Percentiles rank a stretch among this genome's conserved stretches.
Conservation (phyloP, 2,113 vertebrate species). For the Spheniscus mendiculus region DNA sequence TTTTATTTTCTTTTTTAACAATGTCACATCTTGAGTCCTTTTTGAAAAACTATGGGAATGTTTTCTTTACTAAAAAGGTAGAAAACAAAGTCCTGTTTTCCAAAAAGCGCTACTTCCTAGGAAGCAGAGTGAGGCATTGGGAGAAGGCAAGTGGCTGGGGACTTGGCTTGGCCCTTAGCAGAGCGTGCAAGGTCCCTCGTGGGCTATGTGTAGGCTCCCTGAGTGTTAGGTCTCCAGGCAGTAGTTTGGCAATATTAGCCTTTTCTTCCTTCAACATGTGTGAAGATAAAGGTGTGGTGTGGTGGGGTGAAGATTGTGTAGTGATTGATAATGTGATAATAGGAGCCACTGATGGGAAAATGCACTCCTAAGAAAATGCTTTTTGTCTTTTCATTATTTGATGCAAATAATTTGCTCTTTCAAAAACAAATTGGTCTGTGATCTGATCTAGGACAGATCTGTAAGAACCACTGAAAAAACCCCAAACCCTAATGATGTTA, state of each 20-base stretch:
- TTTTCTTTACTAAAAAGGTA: background rate
- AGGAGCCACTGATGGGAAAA: background rate
- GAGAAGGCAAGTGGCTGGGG: background rate
- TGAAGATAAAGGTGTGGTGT: background rate
- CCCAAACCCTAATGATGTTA: background rate
- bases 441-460: background rate
- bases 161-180: background rate
- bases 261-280: background rate
- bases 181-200: fast-evolving
- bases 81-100: background rate
- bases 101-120: background rate
- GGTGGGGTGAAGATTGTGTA: background rate
- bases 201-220: background rate
- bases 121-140: background rate
- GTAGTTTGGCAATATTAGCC: background rate
- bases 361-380: background rate
- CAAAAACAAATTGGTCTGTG: background rate
- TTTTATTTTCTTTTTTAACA: background rate
- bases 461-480: background rate
- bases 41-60: background rate
- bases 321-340: background rate
- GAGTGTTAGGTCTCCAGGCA: background rate
- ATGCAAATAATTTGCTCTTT: background rate
- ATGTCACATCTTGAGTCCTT: background rate
- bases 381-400: background rate